A percentile compares a stretch with the other conserved stretches of the same genome.
Conservation (phyloP, 2,888 invertebrate species). For the Acrobasis repandana region DNA sequence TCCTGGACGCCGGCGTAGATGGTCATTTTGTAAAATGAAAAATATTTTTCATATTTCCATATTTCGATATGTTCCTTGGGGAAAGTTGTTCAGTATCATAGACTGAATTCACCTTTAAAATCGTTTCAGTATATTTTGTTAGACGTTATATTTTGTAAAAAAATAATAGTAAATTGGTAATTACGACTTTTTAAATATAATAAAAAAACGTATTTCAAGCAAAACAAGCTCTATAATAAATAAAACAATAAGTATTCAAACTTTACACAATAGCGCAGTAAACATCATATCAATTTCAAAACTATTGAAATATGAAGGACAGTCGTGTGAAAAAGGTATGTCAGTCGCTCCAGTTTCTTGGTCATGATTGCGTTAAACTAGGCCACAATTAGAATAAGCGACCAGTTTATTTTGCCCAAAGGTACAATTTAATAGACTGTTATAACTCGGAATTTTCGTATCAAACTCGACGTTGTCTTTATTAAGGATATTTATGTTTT, state of each 20-base stretch:
- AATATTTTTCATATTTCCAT: too few relatives aligned
- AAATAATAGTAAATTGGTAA: too few relatives aligned
- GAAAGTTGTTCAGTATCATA: too few relatives aligned
- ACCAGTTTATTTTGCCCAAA: constrained; percentile 50
- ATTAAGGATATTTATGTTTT: constrained; percentile 21
- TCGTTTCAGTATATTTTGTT: too few relatives aligned
- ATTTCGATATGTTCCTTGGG: too few relatives aligned
- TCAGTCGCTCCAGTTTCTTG: constrained; percentile 22
- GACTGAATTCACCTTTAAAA: too few relatives aligned
- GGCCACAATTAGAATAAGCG: constrained; percentile 53
- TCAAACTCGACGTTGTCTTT: constrained; percentile 7
- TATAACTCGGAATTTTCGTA: constrained; percentile 41
- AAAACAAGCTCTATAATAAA: background rate
- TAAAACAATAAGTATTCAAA: background rate
- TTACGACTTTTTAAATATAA: too few relatives aligned
- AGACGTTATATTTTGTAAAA: too few relatives aligned
- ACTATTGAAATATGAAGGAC: constrained; percentile 22
- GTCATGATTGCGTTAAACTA: constrained; percentile 33
- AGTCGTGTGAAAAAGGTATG: constrained; percentile 22
- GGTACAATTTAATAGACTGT: constrained; percentile 46
- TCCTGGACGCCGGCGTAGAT: too few relatives aligned
- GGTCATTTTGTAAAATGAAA: too few relatives aligned
- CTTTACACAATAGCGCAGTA: background rate
- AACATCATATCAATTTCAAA: background rate
- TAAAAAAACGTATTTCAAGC: too few relatives aligned